Base-by-base conservation (phyloP, 1,140 invertebrate genomes). In the Leptinotarsa lineolata region DNA sequence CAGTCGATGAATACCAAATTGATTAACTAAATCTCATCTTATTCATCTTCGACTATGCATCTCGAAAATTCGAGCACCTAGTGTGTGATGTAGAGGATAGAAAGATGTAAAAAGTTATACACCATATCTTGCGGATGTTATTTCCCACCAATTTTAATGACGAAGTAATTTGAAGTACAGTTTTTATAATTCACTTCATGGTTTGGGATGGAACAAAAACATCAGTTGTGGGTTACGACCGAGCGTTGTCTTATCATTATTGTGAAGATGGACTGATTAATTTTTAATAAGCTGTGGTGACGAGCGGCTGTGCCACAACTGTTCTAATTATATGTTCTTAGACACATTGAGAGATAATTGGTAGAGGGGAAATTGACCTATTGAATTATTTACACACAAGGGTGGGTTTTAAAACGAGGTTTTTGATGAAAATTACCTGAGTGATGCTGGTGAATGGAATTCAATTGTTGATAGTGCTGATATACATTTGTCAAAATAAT, bases 251-350 rank as follows among this genome's bases (percentile, higher is more conserved):
- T 76, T 71, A 58, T 76, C 72, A 59, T 74, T 76, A 76, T 76
- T 76, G 68, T 58, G 66, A 65, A 71, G n/a, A 60, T 18, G 6
- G 61, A 15, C 58, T 76, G 72, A 76, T 76, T 76, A 76, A 76
- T 74, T 74, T 76, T 76, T 76, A 74, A 76, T 76, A 67, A 24
- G 64, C 45, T 74, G 48, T 72, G 61, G 72, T 76, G 75, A 76
- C 72, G 75, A 74, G 72, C 75, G 75, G 75, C 75, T 76, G 75
- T 71, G 72, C 46, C 75, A 73, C 75, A 76, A 76, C 75, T 76
- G 75, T 76, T 72, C 68, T 76, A 76, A 76, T 76, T 76, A 76
- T 71, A 76, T 72, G 72, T 72, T 76, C 65, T 30, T 24, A 22
- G 18, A 30, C 24, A 24, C 22, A 21, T 46, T 30, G 69, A 72